phyloP scores from a whole-genome alignment of 2,113 vertebrate genomes.

The Myxocyprinus asiaticus region DNA sequence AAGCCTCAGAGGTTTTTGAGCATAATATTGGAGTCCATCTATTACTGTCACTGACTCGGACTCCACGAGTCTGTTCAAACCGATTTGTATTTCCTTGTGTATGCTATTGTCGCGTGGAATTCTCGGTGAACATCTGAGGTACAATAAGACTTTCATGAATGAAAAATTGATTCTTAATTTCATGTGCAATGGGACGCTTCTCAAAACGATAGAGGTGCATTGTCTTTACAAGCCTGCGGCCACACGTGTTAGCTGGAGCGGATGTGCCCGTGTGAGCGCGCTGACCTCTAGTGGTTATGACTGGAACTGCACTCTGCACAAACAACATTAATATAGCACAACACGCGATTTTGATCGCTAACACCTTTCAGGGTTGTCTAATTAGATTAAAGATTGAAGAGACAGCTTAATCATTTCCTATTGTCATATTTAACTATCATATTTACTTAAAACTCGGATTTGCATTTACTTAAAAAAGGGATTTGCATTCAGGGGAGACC shows the following conservation, averaged over 20 bases:
- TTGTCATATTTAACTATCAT: not conserved
- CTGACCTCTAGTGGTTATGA: constrained; percentile 71
- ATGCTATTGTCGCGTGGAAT: constrained; percentile 12
- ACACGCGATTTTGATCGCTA: not conserved
- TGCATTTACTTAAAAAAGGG: too few species aligned
- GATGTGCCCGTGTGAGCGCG: constrained; percentile 49
- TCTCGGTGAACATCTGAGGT: constrained; percentile 29
- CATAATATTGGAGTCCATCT: constrained; percentile 55
- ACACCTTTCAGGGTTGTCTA: not conserved
- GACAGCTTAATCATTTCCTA: not conserved
- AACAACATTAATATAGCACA: not conserved
- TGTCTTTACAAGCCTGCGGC: not conserved
- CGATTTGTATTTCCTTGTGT: constrained; percentile 45
- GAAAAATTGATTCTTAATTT: constrained; percentile 51
- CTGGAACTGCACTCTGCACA: constrained; percentile 62
- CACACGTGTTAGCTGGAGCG: not conserved
- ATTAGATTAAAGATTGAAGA: too few species aligned
- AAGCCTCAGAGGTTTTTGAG: constrained; percentile 48
- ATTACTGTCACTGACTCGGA: constrained; percentile 48
- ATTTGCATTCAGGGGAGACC: too few species aligned
- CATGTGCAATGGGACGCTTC: constrained; percentile 36
- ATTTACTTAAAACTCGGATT: too few species aligned
- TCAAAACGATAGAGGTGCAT: constrained; percentile 42
- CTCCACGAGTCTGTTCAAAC: constrained; percentile 29
- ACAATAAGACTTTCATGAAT: constrained; percentile 49